These are phyloP conservation scores for Kryptolebias ocellatus DNA, from an alignment of 2,797 vertebrate genomes.

Conservation along the genomic window DNA sequence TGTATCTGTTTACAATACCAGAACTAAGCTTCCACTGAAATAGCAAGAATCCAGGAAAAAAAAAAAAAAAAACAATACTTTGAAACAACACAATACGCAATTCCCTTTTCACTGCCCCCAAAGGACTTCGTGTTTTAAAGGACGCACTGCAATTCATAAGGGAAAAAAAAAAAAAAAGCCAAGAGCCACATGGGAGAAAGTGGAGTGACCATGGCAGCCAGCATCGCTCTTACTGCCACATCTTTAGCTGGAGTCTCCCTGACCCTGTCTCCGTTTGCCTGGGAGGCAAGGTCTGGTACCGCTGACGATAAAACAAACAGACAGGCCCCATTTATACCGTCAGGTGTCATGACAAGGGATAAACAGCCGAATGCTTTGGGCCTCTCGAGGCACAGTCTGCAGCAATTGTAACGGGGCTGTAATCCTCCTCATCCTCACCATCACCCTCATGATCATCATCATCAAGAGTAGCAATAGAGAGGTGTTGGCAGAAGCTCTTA, in stretches of 20 bases:
- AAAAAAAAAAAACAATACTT: constrained; percentile 22
- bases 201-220: constrained; percentile 71
- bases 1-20: constrained; percentile 51
- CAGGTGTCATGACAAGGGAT: constrained; percentile 80
- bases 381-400: constrained; percentile 47
- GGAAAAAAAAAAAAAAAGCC: constrained; percentile 46
- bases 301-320: constrained; percentile 79
- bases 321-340: constrained; percentile 77
- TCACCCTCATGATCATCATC: constrained; percentile 65
- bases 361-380: constrained; percentile 63
- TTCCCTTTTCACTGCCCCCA: constrained; percentile 55
- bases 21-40: constrained; percentile 44
- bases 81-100: constrained; percentile 63
- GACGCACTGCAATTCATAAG: constrained; percentile 10
- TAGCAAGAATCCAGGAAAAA: constrained; percentile 26
- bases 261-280: constrained; percentile 72
- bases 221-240: constrained; percentile 76
- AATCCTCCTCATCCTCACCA: constrained; percentile 63
- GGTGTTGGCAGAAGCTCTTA: constrained; percentile 55
- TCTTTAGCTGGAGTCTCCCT: constrained; percentile 71
- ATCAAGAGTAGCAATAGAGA: constrained; percentile 46
- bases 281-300: constrained; percentile 56
- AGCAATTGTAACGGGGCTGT: constrained; percentile 54
- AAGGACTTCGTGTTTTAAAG: constrained; percentile 61
- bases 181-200: constrained; percentile 73